Evolutionary conservation across 2,888 invertebrate species (phyloP).

Genomic region (Rhamnusium bicolor): DNA sequence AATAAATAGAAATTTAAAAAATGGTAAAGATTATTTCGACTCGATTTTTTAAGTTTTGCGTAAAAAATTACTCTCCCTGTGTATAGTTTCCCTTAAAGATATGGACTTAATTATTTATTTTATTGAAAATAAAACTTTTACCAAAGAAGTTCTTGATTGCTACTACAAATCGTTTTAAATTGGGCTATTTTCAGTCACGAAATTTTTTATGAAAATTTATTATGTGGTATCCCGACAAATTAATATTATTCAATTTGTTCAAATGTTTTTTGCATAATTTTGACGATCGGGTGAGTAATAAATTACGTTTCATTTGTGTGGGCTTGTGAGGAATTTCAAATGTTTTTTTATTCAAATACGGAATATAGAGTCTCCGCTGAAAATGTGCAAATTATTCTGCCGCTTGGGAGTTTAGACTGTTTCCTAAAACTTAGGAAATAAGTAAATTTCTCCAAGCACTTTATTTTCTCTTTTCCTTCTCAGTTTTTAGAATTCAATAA

Average conservation of each 20-base stretch:
- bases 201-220: not conserved
- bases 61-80: too few relatives aligned
- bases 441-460: not conserved
- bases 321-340: not conserved
- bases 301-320: not conserved
- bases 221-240: not conserved
- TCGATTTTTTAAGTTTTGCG: too few relatives aligned
- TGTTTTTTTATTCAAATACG: constrained; percentile 17
- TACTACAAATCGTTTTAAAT: too few relatives aligned
- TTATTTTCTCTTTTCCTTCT: not conserved
- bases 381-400: constrained; percentile 16
- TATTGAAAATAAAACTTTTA: too few relatives aligned
- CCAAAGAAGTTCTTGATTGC: too few relatives aligned
- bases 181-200: too few relatives aligned
- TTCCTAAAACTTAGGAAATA: not conserved
- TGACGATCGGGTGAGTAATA: not conserved
- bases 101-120: too few relatives aligned
- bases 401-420: not conserved
- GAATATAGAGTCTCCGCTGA: not conserved
- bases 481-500: not conserved
- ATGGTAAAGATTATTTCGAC: too few relatives aligned
- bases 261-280: not conserved
- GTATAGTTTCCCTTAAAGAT: too few relatives aligned
- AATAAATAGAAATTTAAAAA: too few relatives aligned
- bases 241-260: not conserved